Base-by-base conservation (phyloP, 2,113 vertebrate species). In the Patagioenas fasciata region DNA sequence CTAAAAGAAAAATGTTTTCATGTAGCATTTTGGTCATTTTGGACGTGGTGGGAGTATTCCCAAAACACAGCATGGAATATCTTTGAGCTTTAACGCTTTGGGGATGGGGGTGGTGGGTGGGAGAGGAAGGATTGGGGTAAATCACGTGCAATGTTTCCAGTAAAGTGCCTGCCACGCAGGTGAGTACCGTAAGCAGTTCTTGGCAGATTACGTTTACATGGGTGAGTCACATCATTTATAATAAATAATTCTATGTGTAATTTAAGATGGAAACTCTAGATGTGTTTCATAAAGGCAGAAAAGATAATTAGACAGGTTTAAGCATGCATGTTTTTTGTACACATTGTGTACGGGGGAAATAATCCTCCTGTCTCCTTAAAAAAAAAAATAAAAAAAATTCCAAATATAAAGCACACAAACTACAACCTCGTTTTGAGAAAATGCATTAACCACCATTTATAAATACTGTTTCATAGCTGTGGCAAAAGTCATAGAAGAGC, bases 251-350 rank as follows among this genome's bases (percentile, higher is more conserved):
- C 42, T 69, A 25, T 57, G 61, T 85, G 74, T 89, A 71, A 85
- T 58, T 75, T 70, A 80, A 74, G 66, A 73, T 97, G 91, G 93
- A 88, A 96, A 95, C 72, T 95, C 78, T 93, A 75, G 77, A 81
- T 94, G 72, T 0, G 0, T 91, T 95, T 94, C 89, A 66, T 75
- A 80, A 80, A 89, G 84, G 44, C 66, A 58, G 80, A 72, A 80
- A 71, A 82, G 73, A 65, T 89, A 92, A 94, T 96, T 57, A 65
- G 80, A 24, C 91, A 53, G 70, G 95, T 50, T 91, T 81, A 69
- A 91, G 58, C 93, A 36, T 53, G 87, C 58, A 18, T 87, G 44
- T 2, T 4, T 89, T 94, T 74, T 74, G 58, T 82, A 58, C 5
- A 3, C 31, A n/a, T 36, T 70, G 32, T 73, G 25, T 47, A 21